Conservation (phyloP, 2,797 vertebrate species). For the Arrhamphus sclerolepis region DNA sequence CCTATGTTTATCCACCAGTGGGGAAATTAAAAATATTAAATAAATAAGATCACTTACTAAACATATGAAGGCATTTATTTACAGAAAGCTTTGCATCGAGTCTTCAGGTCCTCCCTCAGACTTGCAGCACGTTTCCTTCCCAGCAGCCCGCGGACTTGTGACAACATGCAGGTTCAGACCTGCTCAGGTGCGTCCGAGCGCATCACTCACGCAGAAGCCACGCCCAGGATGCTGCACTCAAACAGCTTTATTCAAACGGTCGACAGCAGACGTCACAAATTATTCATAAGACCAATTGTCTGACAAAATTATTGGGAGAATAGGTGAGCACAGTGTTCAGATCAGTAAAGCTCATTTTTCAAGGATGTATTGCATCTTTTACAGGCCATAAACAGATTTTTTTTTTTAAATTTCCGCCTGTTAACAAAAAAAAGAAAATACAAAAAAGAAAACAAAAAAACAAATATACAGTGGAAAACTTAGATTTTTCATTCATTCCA, state of each 20-base stretch:
- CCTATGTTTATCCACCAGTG: no score
- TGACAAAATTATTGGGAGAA: constrained; percentile 33
- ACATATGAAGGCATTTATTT: no score
- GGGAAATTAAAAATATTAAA: no score
- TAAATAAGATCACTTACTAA: no score
- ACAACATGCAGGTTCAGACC: no score
- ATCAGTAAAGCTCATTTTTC: constrained; percentile 56
- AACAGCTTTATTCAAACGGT: constrained; percentile 61
- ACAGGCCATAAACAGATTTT: constrained; percentile 20
- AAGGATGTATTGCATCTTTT: constrained; percentile 54
- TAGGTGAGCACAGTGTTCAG: constrained; percentile 64
- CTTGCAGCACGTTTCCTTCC: no score
- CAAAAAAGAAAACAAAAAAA: constrained; percentile 15
- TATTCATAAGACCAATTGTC: constrained; percentile 37
- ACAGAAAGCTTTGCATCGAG: no score
- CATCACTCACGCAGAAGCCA: constrained; percentile 20
- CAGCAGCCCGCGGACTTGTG: no score
- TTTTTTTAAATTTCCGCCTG: constrained; percentile 40
- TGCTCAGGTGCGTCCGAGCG: no score
- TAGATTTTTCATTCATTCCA: constrained; percentile 17
- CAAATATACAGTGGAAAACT: constrained; percentile 25
- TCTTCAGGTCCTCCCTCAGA: no score
- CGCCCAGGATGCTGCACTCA: constrained; percentile 26
- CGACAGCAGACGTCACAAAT: constrained; percentile 57
- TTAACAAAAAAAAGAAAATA: constrained; percentile 16